phyloP scores from a whole-genome alignment of 2,888 invertebrate genomes.

The Lepas anatifera region DNA sequence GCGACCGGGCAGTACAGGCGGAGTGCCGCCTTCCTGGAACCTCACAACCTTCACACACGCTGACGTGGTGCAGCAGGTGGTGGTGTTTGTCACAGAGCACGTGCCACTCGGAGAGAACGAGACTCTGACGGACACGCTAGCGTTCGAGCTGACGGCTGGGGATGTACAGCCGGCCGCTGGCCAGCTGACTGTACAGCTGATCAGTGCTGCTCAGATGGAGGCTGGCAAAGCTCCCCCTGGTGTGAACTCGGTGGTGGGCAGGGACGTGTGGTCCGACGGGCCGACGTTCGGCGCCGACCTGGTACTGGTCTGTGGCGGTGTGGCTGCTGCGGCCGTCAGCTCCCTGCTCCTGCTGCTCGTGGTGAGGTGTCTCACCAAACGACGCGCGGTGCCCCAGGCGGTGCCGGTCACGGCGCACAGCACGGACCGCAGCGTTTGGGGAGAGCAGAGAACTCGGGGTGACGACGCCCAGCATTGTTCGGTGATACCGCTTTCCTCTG shows the following conservation, averaged over 20 bases:
- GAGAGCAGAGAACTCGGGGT: too few relatives aligned
- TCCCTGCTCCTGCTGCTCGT: conserved; percentile 41
- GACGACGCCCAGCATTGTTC: too few relatives aligned
- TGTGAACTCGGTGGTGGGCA: conserved; percentile 20
- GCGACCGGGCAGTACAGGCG: conserved; percentile 12
- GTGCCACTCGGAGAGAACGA: conserved; percentile 44
- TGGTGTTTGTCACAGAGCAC: conserved; percentile 53
- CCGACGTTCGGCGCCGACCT: conserved; percentile 47
- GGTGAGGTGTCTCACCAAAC: conserved; percentile 44
- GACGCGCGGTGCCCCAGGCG: too few relatives aligned
- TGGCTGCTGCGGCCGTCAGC: conserved; percentile 42
- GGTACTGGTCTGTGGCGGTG: conserved; percentile 47
- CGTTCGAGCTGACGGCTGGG: conserved; percentile 62
- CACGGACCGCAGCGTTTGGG: too few relatives aligned
- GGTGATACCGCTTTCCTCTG: too few relatives aligned
- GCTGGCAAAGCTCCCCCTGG: conserved; percentile 14
- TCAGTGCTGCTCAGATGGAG: conserved; percentile 20
- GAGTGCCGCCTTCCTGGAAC: background rate
- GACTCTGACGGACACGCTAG: conserved; percentile 51
- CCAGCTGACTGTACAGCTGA: conserved; percentile 41
- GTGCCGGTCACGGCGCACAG: too few relatives aligned
- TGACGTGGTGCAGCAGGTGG: conserved; percentile 41
- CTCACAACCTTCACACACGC: conserved; percentile 11
- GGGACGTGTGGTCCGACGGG: conserved; percentile 13
- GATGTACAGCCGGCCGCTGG: conserved; percentile 77